These are phyloP conservation scores for Pantherophis vulpinus DNA, from an alignment of 2,797 vertebrate genomes.

Conservation along the genomic window DNA sequence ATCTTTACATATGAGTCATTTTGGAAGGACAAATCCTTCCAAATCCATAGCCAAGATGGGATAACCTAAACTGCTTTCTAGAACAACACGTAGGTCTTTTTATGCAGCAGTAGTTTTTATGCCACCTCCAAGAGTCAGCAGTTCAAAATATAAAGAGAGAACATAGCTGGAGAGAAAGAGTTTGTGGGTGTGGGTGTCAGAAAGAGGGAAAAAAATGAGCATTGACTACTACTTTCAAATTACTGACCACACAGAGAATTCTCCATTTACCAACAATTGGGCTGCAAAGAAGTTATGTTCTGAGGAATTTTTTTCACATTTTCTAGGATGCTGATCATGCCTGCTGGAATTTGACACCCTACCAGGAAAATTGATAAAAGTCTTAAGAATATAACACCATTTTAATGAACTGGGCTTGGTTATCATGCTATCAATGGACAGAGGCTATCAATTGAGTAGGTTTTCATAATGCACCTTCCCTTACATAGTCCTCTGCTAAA, in stretches of 20 bases:
- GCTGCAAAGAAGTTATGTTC: background rate
- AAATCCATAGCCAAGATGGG: constrained; percentile 22
- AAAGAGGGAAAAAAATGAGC: background rate
- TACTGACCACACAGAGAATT: background rate
- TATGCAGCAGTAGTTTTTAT: background rate
- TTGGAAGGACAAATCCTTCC: constrained; percentile 15
- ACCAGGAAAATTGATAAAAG: background rate
- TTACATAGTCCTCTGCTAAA: background rate
- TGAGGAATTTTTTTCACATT: background rate
- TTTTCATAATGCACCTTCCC: background rate
- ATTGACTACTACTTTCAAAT: background rate
- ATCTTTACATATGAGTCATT: constrained; percentile 15
- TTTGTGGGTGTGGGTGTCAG: background rate
- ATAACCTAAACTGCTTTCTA: background rate
- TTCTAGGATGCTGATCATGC: background rate
- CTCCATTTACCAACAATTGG: background rate
- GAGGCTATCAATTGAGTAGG: background rate
- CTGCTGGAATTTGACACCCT: background rate
- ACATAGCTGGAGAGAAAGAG: background rate
- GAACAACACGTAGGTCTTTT: background rate
- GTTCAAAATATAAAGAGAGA: background rate
- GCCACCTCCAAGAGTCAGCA: background rate
- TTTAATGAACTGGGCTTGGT: background rate
- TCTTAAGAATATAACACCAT: background rate
- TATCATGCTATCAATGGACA: background rate